A percentile compares a stretch with the other conserved stretches of the same genome.
Conservation (phyloP, 2,888 invertebrate species). For the Cremastobaeus sp. region DNA sequence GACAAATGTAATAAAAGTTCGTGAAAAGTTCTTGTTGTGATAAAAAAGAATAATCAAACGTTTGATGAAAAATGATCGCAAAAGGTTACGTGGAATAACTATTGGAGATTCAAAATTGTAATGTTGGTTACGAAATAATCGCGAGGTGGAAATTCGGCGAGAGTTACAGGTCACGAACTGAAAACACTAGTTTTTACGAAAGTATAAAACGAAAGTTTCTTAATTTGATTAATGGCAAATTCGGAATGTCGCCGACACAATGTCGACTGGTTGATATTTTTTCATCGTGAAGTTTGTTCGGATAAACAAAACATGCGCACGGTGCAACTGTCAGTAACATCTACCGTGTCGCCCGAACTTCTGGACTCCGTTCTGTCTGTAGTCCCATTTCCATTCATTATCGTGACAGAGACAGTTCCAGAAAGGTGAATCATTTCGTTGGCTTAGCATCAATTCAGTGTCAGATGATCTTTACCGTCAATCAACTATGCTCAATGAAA, state of each 20-base stretch:
- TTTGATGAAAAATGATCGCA: too few species aligned
- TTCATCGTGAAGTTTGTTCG: conserved; percentile 47
- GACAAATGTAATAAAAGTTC: too few species aligned
- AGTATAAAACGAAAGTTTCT: conserved; percentile 10
- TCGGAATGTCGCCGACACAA: conserved; percentile 20
- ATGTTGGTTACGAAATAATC: too few species aligned
- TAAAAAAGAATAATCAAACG: too few species aligned
- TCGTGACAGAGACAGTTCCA: conserved; percentile 45
- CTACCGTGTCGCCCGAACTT: conserved; percentile 36
- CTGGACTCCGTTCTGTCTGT: conserved; percentile 20
- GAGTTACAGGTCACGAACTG: too few species aligned
- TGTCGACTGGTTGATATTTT: conserved; percentile 39
- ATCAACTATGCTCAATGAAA: conserved; percentile 36
- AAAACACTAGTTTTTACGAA: too few species aligned
- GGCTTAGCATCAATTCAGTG: conserved; percentile 54
- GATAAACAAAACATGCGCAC: conserved; percentile 51
- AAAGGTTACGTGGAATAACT: too few species aligned
- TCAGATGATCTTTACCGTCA: conserved; percentile 52
- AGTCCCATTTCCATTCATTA: conserved; percentile 49
- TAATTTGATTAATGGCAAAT: conserved; percentile 31
- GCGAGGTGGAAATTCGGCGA: too few species aligned
- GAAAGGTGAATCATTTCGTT: conserved; percentile 41
- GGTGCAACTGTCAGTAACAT: conserved; percentile 49
- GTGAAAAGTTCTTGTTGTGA: too few species aligned
- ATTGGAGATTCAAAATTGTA: too few species aligned